Evolutionary conservation across 2,797 vertebrate genomes (phyloP), one percentile per base, ranked within the genome.

Genomic region (Delichon dasypus): DNA sequence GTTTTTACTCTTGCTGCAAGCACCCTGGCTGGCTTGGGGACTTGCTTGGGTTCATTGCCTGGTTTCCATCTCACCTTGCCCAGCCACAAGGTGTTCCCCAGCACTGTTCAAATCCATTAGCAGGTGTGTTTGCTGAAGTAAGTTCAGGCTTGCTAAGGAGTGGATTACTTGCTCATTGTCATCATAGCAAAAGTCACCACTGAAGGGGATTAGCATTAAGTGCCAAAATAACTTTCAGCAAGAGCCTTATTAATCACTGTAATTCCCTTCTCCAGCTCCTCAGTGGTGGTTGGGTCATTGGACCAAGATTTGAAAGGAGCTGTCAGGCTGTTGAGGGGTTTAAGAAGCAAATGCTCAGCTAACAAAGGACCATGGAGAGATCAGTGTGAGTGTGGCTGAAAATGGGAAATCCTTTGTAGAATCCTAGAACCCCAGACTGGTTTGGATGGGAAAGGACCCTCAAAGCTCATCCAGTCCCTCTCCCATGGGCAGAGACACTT

Each of bases 121-220:
- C 78, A 80, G 78, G 57, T 89, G 74, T 0, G 1, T 80, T 79
- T 66, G 45, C 42, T 72, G 66, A 45, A 79, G 55, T 83, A 67
- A 73, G 62, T 61, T 55, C 67, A 65, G 48, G 86, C 87, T 85
- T 54, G 50, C 65, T 86, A 25, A 67, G 45, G 77, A 95, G 60
- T 93, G 68, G 50, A 53, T 96, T 93, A 66, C 68, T 91, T 60
- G 48, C 23, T 38, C 58, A 14, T 93, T 82, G 76, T 94, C 86
- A 67, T 83, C 26, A 5, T 44, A 61, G 75, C 70, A 72, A 34
- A 84, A 96, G 81, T 79, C 18, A 1, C 89, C 66, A 45, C 65
- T 81, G 57, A 91, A 72, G 86, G 50, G 67, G 48, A 95, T 95
- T 96, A 94, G 25, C 72, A 50, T 77, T 20, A 89, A 84, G 76